Percentiles rank a stretch among this genome's conserved stretches.
These are phyloP conservation scores for Pionites leucogaster DNA, from an alignment of 2,113 vertebrate species.

Conservation along the genomic window DNA sequence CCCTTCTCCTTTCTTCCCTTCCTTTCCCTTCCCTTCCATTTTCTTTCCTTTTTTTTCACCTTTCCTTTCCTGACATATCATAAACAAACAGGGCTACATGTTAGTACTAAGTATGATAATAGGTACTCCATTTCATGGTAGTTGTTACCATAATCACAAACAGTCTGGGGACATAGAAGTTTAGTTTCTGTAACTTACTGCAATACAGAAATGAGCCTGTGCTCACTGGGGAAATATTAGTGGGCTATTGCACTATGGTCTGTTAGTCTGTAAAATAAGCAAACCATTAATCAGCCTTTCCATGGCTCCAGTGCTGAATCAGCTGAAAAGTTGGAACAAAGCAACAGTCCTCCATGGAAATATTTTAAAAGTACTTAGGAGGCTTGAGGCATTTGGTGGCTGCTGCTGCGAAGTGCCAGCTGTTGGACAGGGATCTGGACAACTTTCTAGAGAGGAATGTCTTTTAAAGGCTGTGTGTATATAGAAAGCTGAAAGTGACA, in stretches of 20 bases:
- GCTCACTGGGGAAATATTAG: neutral
- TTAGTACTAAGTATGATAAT: neutral
- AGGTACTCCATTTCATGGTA: neutral
- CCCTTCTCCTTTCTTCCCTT: too few relatives aligned
- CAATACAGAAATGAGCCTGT: neutral
- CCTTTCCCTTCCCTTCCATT: neutral
- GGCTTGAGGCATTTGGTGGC: neutral
- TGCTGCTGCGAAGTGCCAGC: neutral
- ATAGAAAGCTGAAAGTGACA: neutral
- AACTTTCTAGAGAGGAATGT: neutral
- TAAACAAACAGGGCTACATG: neutral
- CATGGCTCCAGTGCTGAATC: neutral
- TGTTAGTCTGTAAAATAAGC: constrained; percentile 35
- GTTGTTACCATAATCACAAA: neutral
- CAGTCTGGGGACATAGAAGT: neutral
- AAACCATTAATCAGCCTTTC: constrained; percentile 41
- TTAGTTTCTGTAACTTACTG: neutral
- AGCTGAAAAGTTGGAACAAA: neutral
- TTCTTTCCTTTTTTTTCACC: neutral
- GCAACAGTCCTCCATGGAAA: neutral
- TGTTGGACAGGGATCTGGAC: neutral
- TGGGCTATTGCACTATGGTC: neutral
- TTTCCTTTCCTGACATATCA: neutral
- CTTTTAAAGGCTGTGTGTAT: neutral
- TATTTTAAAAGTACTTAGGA: neutral